Base-by-base conservation (phyloP, 2,113 vertebrate genomes). In the Lates calcarifer region DNA sequence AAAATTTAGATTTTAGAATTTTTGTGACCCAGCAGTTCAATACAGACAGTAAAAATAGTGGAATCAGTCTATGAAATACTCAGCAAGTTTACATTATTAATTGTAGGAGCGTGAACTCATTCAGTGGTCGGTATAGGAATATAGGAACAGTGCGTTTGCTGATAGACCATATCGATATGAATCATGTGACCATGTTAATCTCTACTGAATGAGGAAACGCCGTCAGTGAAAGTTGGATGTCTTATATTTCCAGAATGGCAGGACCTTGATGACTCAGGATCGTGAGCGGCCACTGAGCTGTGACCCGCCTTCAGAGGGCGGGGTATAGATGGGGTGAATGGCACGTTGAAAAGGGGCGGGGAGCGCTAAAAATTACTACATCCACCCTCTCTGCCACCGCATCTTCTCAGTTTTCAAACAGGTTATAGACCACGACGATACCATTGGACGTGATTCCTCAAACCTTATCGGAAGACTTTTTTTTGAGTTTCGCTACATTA, bases 271-370 rank as follows among this genome's bases (percentile, higher is more conserved):
- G 31, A 49, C 1, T 8, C 35, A 6, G 35, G 35, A 37, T 37
- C 35, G 35, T 9, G 10, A 37, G 6, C 35, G 8, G 35, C 35
- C 35, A 7, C 33, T 7, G 12, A 11, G 7, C 20, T 11, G 51
- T 24, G 71, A 17, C 64, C 35, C 58, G 56, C 57, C 49, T 20
- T 43, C 0, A 0, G 1, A 29, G 43, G 88, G 85, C 81, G 89
- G 51, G 75, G 33, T 31, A 28, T 7, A 55, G 0, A n/a, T 89
- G 74, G 89, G 8, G 79, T 90, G 88, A 91, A 88, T 68, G 66
- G 71, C 39, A 81, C 78, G 63, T 72, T 84, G 31, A 8, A 11
- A 79, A 12, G 31, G 84, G 90, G 90, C 67, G 77, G 81, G 69
- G 33, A 4, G 0, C 10, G 65, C 43, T 22, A 26, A 69, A 79